Base-by-base conservation (phyloP, 2,113 vertebrate genomes). In the Atherinomorus stipes region DNA sequence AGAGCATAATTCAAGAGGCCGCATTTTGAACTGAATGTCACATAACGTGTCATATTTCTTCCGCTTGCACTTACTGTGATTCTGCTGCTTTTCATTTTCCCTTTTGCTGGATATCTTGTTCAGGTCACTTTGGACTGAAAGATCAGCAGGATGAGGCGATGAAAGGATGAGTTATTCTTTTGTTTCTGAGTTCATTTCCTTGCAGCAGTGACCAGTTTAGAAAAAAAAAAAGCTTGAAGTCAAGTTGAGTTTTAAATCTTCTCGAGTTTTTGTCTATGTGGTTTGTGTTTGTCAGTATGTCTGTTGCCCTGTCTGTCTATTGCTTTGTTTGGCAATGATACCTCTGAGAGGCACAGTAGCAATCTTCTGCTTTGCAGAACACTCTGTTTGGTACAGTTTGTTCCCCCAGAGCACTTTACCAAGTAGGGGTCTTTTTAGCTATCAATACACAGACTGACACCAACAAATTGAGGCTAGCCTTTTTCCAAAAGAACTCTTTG, bases 11-110 rank as follows among this genome's bases (percentile, higher is more conserved):
- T 89, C 60, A 78, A 85, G 87, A 80, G 79, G 63, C 74, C 60
- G 53, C 64, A 57, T 87, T 84, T 85, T 79, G 76, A 89, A 81
- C 50, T 76, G 71, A 90, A 90, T 90, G 87, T 84, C 84, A 89
- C 69, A 59, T 74, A 78, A 58, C 10, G 23, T 56, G 49, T 64
- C 79, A 40, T 65, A 47, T 85, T 64, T 68, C 62, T 9, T 62
- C 59, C 2, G 21, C 49, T 73, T 57, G 52, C 37, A 37, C 71
- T 84, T 77, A 68, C 84, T 45, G 31, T 15, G 67, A 73, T 67
- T 68, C 73, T 42, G 49, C 62, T 75, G 62, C 74, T 84, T 76
- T 84, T 78, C 57, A 63, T 85, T 37, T 47, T 71, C 25, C 31
- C 38, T 52, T 84, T 64, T 44, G 25, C 69, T 45, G 13, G 3